phyloP scores from a whole-genome alignment of 1,140 invertebrate species.

The Thaumatotibia leucotreta region DNA sequence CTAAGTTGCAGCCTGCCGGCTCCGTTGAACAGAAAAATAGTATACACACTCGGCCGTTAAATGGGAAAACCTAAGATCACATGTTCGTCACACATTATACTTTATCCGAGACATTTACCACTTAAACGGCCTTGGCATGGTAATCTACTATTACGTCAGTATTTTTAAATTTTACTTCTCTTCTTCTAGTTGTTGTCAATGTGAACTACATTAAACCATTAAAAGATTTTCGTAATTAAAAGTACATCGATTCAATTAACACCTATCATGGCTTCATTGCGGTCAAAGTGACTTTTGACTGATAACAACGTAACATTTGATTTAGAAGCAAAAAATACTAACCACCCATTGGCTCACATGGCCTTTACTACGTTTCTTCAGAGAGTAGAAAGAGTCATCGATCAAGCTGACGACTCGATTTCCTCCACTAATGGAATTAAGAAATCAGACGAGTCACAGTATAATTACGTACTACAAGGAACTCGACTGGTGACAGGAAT shows the following conservation, averaged over 20 bases:
- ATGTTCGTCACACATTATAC: too few species aligned
- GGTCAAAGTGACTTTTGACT: not conserved
- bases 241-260: not conserved
- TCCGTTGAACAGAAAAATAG: too few species aligned
- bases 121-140: too few species aligned
- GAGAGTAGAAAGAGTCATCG: not conserved
- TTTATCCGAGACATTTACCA: too few species aligned
- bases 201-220: too few species aligned
- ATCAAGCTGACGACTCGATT: not conserved
- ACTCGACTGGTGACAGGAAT: not conserved
- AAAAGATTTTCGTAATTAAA: too few species aligned
- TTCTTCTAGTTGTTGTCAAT: too few species aligned
- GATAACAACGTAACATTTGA: not conserved
- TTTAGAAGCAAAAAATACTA: not conserved
- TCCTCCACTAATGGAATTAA: not conserved
- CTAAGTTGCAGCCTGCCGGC: too few species aligned
- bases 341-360: not conserved
- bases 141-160: too few species aligned
- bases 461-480: not conserved
- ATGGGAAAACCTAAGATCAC: too few species aligned
- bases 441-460: not conserved
- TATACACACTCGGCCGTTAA: too few species aligned
- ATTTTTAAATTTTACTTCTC: too few species aligned
- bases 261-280: not conserved
- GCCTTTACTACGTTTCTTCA: not conserved